Evolutionary conservation across 2,888 invertebrate genomes (phyloP), one percentile per base, ranked within the genome.

Genomic region (Cephus nigrinus): DNA sequence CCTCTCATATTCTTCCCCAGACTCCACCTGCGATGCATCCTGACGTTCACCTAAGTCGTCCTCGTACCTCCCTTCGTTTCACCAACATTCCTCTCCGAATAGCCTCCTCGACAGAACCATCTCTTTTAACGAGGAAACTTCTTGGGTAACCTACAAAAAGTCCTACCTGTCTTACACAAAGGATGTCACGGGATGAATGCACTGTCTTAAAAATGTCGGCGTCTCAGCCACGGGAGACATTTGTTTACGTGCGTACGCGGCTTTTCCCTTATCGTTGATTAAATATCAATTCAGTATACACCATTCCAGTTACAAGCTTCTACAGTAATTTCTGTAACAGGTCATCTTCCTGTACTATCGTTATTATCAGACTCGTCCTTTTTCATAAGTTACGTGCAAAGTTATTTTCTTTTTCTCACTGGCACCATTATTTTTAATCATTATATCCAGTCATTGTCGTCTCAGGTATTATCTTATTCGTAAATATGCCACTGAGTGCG

Each of bases 181-280:
- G 55, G 55, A 15, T 55, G 55, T 55, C 55, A 55, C 73, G 32
- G 11, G 33, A 35, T 73, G 30, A 34, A 35, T 73, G 33, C 33
- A 73, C 33, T 55, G 9, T 68, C 78, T 74, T 9, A 69, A 73
- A 74, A 76, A 75, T 35, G 23, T 76, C 31, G 78, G 76, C 33
- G 68, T 74, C 72, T 75, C 73, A n/a, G 69, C 34, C 30, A 35
- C 55, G 15, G 30, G 71, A 9, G 76, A 75, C 12, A 72, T 75
- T 68, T 55, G 31, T 36, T 34, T 36, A 35, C 32, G 69, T 78
- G n/a, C n/a, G 34, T 69, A 31, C 30, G 33, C 71, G 69, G 75
- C 71, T 30, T 69, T 69, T 68, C 76, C 75, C 78, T 78, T 71
- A 76, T 73, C 74, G 75, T 74, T 77, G 75, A 31, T 75, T 76